Evolutionary conservation across 2,113 vertebrate species (phyloP).

Genomic region (Apistogramma diplotaenia): DNA sequence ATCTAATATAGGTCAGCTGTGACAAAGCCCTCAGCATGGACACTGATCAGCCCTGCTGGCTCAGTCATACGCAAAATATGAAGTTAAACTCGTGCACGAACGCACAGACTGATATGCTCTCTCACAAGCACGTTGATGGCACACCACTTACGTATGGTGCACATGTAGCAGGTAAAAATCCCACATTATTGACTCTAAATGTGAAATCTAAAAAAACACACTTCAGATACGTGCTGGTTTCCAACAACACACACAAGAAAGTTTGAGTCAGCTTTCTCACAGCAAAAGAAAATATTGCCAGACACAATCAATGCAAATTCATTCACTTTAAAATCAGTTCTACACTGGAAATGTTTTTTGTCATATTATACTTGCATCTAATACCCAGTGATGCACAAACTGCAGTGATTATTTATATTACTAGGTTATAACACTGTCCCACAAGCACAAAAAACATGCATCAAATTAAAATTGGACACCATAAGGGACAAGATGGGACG

Average conservation of each 20-base stretch:
- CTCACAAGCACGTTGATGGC: background rate
- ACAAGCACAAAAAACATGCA: background rate
- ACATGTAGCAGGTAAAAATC: background rate
- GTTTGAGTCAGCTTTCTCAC: background rate
- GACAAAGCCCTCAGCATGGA: constrained; percentile 70
- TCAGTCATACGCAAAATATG: constrained; percentile 31
- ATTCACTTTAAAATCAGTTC: constrained; percentile 12
- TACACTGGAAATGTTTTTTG: constrained; percentile 1
- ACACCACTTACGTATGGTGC: background rate
- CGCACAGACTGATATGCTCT: background rate
- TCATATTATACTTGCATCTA: background rate
- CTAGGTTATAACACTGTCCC: background rate
- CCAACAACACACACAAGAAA: constrained; percentile 1
- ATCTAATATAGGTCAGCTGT: constrained; percentile 77
- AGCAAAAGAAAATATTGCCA: background rate
- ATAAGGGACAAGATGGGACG: background rate
- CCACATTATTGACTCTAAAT: background rate
- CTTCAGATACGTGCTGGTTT: background rate
- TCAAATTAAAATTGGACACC: background rate
- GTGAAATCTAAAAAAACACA: background rate
- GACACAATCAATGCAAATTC: constrained; percentile 16
- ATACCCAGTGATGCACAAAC: background rate
- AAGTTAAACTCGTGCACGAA: background rate
- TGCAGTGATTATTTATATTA: background rate
- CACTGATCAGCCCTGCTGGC: constrained; percentile 62